Base-by-base conservation (phyloP, 2,113 vertebrate genomes). In the Megaceryle torquata region DNA sequence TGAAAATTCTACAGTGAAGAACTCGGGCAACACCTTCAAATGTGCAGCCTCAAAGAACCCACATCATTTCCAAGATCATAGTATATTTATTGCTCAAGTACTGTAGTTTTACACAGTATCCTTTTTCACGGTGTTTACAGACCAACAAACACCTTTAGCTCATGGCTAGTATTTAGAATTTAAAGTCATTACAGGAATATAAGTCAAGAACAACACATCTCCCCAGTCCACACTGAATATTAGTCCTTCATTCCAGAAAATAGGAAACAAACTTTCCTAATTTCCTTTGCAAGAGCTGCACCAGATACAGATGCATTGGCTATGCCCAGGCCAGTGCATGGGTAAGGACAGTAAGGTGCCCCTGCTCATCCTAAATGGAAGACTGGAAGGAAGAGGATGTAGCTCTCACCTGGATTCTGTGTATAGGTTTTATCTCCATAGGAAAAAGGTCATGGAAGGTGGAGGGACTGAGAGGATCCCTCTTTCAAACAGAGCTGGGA, bases 171-270 rank as follows among this genome's bases (percentile, higher is more conserved):
- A 61, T 44, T 76, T 28, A 41, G 41, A 88, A 83, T 77, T 82
- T 57, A 72, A 72, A 71, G 11, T 10, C 25, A 21, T 13, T 43
- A 15, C 8, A 39, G 25, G 9, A 82, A 53, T 28, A 80, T 3
- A 76, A 46, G 68, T 24, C 75, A 82, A 80, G 50, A 61, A 13
- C 21, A 54, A 43, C 7, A 6, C 15, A n/a, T 4, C 15, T 72
- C 18, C 8, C 5, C 43, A 39, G 10, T 41, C 15, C 26, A 16
- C 37, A 24, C 0, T 10, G 31, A 65, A 28, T 24, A 39, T 24
- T 25, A 57, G 2, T 24, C 2, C 9, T 56, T 53, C 4, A 0
- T 50, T 69, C 33, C 31, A 15, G 21, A 0, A 0, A 88, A 74
- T 2, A 16, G 43, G 33, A 67, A 53, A 41, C 26, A 51, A 63